Base-by-base conservation (phyloP, 2,888 invertebrate genomes). In the Elysia crispata region DNA sequence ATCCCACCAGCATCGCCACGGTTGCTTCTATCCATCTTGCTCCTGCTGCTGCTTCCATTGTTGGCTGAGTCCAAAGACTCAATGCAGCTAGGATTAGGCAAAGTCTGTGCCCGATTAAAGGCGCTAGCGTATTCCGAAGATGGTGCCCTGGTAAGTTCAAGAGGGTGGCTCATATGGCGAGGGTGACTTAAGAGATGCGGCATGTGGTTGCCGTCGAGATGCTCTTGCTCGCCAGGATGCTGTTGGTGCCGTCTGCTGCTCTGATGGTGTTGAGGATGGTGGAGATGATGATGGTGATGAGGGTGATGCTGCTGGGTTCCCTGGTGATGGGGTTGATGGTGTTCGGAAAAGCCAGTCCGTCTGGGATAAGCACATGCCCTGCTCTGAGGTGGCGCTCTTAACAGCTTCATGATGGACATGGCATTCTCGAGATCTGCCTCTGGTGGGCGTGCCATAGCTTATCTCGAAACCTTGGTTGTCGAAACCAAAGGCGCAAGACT, bases 361-460 rank as follows among this genome's bases (percentile, higher is more conserved):
- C 76, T 50, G 1, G 25, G 28, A 11, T 66, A 64, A 1, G 66
- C n/a, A 64, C n/a, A 28, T 1, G 60, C 66, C 8, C 66, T 15
- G 0, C 41, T 15, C 13, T 76, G 66, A 18, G 76, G 62, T 11
- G 41, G 41, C 5, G 41, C 41, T 11, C 41, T 3, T 0, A 76
- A 28, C 66, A 76, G 28, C n/a, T 76, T 76, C 66, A 76, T 76
- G 8, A 76, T 76, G 28, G 76, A 76, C 30, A 76, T n/a, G 8
- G 64, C 76, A 30, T 49, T 76, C 1, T 76, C 66, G 15, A 76
- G 41, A 66, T 76, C 76, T 0, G 64, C n/a, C 11, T 64, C 66
- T 5, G 28, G 28, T 28, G 25, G 3, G 6, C 57, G 31, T 20
- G 76, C 50, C 76, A 76, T 76, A 1, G 0, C 28, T 11, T 18